Conservation (phyloP, 2,888 invertebrate species). For the Parapristionchus giblindavisi region DNA sequence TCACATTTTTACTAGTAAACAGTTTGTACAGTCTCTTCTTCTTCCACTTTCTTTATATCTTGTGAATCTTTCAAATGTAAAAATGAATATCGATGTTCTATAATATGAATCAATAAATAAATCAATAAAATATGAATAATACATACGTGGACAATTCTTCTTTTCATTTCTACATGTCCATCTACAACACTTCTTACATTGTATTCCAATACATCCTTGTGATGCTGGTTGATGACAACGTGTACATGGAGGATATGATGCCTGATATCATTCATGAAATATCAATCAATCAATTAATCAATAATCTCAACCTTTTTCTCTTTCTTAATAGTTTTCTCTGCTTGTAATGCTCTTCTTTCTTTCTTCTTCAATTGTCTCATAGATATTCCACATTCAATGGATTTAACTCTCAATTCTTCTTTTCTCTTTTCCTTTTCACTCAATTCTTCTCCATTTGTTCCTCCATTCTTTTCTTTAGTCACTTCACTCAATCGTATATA, state of each 20-base stretch:
- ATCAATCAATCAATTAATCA: background rate
- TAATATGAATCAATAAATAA: no score
- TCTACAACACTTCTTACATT: slow-evolving; percentile 65
- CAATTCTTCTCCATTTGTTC: slow-evolving; percentile 45
- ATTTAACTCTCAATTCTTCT: slow-evolving; percentile 20
- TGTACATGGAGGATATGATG: slow-evolving; percentile 50
- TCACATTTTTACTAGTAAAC: no score
- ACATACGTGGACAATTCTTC: slow-evolving; percentile 54
- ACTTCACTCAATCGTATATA: slow-evolving; percentile 62
- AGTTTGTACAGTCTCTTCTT: no score
- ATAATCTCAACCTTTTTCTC: slow-evolving; percentile 29
- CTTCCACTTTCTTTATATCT: no score
- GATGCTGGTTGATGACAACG: slow-evolving; percentile 63
- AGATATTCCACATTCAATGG: slow-evolving; percentile 21
- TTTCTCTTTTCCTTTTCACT: slow-evolving; percentile 35
- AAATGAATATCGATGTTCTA: no score
- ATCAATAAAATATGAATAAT: no score
- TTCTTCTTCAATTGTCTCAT: slow-evolving; percentile 34
- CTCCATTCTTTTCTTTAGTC: slow-evolving; percentile 37
- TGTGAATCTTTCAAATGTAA: no score
- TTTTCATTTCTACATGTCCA: slow-evolving; percentile 53
- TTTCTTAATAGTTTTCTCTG: slow-evolving; percentile 35
- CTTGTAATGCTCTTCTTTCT: slow-evolving; percentile 32
- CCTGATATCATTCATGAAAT: background rate
- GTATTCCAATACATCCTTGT: slow-evolving; percentile 52